Evolutionary conservation across 2,113 vertebrate species (phyloP), one percentile per base, ranked within the genome.

Genomic region (Mobula birostris): DNA sequence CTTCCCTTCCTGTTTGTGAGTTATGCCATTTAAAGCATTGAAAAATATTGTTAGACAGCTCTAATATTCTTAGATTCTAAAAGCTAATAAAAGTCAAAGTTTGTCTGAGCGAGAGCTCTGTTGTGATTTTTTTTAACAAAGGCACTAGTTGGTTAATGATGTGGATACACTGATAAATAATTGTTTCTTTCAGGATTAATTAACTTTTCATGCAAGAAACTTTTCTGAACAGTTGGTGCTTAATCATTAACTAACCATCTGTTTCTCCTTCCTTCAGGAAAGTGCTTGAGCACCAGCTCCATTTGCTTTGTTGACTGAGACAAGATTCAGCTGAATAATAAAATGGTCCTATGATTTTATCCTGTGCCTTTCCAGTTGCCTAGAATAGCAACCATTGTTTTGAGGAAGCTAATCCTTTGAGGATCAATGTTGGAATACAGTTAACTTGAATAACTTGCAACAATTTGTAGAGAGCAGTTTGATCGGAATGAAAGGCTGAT

Each of bases 201-300:
- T 92, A 66, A 72, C 70, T 72, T 72, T 74, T 92, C 90, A 72
- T 72, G 90, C 90, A 72, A 92, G 66, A 27, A 92, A 92, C 66
- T 36, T 40, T 92, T 72, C 24, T 68, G 66, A 92, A 92, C 88
- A 92, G 88, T 70, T 40, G n/a, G 88, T 92, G 90, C 90, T 61
- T 92, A 92, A 92, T 92, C 32, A 92, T 72, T 40, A 92, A 92
- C 19, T 72, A 68, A 74, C 90, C 90, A 92, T 92, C 90, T 92
- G 90, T 72, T 92, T 72, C 90, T 48, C 32, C 40, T 92, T 40
- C 70, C 32, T 92, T 40, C 61, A 66, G 8, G 68, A 48, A 48
- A 24, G 68, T 92, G 70, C 91, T 93, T 11, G 48, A 74, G 56
- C 36, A 56, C 63, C 2, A 66, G 29, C 21, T 66, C 14, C 61